phyloP scores from a whole-genome alignment of 2,797 vertebrate genomes.

The Vespertilio murinus region DNA sequence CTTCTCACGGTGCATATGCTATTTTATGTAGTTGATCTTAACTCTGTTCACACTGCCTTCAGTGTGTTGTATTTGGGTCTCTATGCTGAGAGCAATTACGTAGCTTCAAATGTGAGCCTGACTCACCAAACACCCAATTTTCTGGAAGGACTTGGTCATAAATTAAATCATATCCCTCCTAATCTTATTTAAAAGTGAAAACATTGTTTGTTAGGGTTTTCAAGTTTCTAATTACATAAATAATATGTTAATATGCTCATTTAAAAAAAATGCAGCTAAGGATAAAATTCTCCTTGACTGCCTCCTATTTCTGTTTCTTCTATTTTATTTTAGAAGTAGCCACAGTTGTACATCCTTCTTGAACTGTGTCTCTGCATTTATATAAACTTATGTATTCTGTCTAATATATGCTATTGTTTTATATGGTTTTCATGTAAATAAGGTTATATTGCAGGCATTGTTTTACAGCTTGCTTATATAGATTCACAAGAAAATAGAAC shows the following conservation, averaged over 20 bases:
- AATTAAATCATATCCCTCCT: neutral
- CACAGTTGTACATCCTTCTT: neutral
- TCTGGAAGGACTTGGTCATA: neutral
- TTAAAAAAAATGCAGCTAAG: neutral
- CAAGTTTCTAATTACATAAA: neutral
- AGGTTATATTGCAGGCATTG: neutral
- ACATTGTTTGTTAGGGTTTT: neutral
- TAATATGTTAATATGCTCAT: neutral
- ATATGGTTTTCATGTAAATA: neutral
- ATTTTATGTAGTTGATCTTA: neutral
- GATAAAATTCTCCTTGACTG: neutral
- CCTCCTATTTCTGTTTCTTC: neutral
- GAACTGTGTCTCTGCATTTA: neutral
- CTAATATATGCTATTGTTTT: neutral
- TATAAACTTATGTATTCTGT: neutral
- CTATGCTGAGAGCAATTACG: neutral
- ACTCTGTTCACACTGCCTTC: neutral
- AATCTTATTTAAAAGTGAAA: neutral
- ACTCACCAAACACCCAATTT: neutral
- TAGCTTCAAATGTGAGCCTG: conserved; percentile 19
- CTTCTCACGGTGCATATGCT: no score
- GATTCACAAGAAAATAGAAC: neutral
- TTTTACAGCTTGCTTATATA: neutral
- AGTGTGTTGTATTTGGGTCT: neutral
- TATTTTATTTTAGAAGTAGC: neutral